Evolutionary conservation across 2,113 vertebrate species (phyloP).

Genomic region (Orientallactaga bullata): DNA sequence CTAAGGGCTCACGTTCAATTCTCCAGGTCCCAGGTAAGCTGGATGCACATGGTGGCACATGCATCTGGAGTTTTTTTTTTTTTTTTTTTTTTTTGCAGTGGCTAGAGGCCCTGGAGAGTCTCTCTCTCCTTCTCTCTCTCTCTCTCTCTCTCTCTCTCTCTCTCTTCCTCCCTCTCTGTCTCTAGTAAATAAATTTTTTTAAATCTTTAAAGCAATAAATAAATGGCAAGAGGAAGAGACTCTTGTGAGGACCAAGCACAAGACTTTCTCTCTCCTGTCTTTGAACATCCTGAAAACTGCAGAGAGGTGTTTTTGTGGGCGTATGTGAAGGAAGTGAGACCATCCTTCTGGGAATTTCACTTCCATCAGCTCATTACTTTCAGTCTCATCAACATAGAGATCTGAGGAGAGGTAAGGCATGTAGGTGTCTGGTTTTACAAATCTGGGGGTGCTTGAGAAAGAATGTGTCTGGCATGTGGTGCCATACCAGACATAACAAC

Average conservation of each 20-base stretch:
- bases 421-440: not conserved
- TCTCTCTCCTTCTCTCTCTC: no score
- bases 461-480: not conserved
- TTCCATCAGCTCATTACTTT: not conserved
- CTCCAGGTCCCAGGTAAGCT: no score
- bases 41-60: no score
- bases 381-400: not conserved
- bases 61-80: no score
- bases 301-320: not conserved
- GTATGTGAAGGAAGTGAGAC: accelerated
- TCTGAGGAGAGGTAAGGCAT: not conserved
- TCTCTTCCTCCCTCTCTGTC: no score
- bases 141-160: no score
- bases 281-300: not conserved
- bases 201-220: no score
- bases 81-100: no score
- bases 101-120: no score
- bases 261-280: not conserved
- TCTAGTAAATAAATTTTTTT: no score
- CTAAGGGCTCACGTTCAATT: no score
- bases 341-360: not conserved
- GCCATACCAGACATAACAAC: not conserved
- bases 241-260: not conserved
- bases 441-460: not conserved
- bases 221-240: no score